Percentiles rank a stretch among this genome's conserved stretches.
Evolutionary conservation across 2,888 invertebrate species (phyloP).

Genomic region (Poecilobothrus nobilitatus): DNA sequence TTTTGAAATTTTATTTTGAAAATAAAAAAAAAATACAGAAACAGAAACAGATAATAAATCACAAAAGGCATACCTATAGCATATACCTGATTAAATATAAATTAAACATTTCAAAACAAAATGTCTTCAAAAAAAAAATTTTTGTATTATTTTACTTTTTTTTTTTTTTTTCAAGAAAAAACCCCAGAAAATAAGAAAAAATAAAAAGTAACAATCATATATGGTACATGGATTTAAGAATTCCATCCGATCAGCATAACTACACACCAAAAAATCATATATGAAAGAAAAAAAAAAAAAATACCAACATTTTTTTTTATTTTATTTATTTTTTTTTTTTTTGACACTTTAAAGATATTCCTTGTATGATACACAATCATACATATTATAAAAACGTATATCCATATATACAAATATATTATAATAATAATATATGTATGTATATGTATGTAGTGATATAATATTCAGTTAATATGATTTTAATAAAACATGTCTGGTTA

Average conservation of each 20-base stretch:
- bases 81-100: not conserved
- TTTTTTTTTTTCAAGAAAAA: not conserved
- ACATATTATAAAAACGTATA: too few relatives aligned
- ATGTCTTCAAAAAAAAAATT: not conserved
- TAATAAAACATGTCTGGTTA: conserved; percentile 1
- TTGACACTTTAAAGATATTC: conserved; percentile 1
- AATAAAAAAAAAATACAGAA: not conserved
- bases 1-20: not conserved
- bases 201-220: not conserved
- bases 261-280: not conserved
- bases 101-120: conserved; percentile 6
- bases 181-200: not conserved
- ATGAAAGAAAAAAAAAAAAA: not conserved
- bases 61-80: not conserved
- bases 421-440: too few relatives aligned
- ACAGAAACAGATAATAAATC: not conserved
- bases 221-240: not conserved
- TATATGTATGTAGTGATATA: too few relatives aligned
- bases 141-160: too few relatives aligned
- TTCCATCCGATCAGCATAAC: not conserved
- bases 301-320: not conserved
- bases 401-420: not conserved
- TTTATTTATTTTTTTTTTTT: too few relatives aligned
- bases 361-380: not conserved
- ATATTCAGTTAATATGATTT: not conserved